Evolutionary conservation across 2,888 invertebrate species (phyloP).

Genomic region (Hemaris fuciformis): DNA sequence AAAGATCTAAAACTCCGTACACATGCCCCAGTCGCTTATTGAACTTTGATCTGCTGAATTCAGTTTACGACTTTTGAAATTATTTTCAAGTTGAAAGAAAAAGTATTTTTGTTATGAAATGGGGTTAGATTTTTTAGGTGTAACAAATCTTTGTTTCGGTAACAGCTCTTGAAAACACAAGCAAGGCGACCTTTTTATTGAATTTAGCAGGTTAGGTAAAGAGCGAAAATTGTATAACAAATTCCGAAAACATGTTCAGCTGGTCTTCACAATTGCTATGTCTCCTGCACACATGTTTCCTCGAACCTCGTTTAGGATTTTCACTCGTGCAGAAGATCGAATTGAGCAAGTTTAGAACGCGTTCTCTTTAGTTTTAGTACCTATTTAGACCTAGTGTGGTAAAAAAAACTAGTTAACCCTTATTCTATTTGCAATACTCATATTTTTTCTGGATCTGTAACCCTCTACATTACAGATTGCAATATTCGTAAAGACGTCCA

Average conservation of each 20-base stretch:
- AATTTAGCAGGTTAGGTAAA: too few relatives aligned
- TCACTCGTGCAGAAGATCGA: neutral
- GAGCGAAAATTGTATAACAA: too few relatives aligned
- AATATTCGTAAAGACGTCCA: too few relatives aligned
- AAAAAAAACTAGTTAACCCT: neutral
- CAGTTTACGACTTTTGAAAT: neutral
- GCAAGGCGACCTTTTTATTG: too few relatives aligned
- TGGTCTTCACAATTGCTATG: neutral
- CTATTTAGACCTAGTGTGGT: neutral
- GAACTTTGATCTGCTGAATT: neutral
- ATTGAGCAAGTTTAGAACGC: neutral
- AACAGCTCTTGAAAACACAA: too few relatives aligned
- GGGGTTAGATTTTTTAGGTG: neutral
- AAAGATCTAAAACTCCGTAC: constrained; percentile 12
- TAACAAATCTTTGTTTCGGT: neutral
- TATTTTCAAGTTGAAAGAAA: constrained; percentile 2
- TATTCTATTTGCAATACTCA: neutral
- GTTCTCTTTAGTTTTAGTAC: too few relatives aligned
- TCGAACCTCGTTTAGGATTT: neutral
- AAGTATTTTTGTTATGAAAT: neutral
- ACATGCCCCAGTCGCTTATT: constrained; percentile 10
- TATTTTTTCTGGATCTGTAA: too few relatives aligned
- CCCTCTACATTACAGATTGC: too few relatives aligned
- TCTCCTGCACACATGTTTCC: neutral
- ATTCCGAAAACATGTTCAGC: too few relatives aligned